These are phyloP conservation scores for Hoplostethus atlanticus DNA, from an alignment of 2,797 vertebrate species.

Conservation along the genomic window DNA sequence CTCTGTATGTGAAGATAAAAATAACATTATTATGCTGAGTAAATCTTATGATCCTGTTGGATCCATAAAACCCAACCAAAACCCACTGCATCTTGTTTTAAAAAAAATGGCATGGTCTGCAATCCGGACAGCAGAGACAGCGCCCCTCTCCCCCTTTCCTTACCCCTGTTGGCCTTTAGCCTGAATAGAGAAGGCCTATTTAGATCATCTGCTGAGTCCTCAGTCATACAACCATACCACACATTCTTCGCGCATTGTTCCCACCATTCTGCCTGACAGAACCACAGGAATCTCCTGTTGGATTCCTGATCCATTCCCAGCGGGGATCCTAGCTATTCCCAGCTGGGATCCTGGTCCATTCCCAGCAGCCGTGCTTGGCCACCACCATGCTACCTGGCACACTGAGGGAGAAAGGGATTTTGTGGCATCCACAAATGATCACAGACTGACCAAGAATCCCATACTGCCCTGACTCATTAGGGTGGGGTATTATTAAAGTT, in stretches of 20 bases:
- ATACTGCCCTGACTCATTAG: no score
- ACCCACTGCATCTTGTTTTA: neutral
- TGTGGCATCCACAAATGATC: no score
- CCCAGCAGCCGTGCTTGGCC: no score
- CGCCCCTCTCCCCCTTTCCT: neutral
- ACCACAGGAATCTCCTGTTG: slow-evolving; percentile 18
- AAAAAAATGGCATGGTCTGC: neutral
- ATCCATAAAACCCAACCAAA: neutral
- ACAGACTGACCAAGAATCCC: no score
- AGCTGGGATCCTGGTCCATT: neutral
- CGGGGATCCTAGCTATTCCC: neutral
- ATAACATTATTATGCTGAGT: no score
- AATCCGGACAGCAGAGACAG: neutral
- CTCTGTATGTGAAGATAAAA: no score
- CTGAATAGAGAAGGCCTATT: neutral
- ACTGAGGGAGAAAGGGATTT: no score
- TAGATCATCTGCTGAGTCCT: slow-evolving; percentile 17
- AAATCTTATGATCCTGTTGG: no score
- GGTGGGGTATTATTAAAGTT: no score
- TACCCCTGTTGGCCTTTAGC: neutral
- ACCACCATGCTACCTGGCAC: no score
- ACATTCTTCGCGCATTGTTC: slow-evolving; percentile 39
- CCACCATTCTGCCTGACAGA: neutral
- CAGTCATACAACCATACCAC: slow-evolving; percentile 20
- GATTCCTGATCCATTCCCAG: slow-evolving; percentile 34